Evolutionary conservation across 2,888 invertebrate species (phyloP), one percentile per base, ranked within the genome.

Genomic region (Imbricaverruca yamaguchii): DNA sequence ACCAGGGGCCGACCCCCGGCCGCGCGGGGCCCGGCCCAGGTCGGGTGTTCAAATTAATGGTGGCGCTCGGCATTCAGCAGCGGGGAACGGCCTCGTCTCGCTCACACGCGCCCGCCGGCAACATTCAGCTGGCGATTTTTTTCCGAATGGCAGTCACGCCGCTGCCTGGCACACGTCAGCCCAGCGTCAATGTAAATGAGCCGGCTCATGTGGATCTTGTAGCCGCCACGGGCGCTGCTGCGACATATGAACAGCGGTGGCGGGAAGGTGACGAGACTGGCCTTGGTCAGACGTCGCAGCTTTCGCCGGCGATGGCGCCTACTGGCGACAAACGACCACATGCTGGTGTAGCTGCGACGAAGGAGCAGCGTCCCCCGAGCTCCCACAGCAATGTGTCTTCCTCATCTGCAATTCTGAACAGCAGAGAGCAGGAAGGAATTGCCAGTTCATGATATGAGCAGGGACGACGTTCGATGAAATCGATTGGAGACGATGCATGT

Each of bases 21-120:
- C 39, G 15, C 15, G 69, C 69, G 25, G 13, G 69, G 69, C 69
- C 65, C 8, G 61, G 61, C n/a, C 65, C 65, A 12, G 65, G 10
- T n/a, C 65, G 65, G n/a, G 61, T 61, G 61, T 61, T 39, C 69
- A 69, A 69, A 69, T 69, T 69, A 15, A 69, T 69, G 39, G 69
- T 15, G 69, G 13, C 11, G 61, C 15, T 4, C 61, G 61, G 61
- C 61, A 18, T 18, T 61, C 61, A 61, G 18, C 61, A 18, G 12
- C 61, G 61, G 7, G 61, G 61, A 57, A 57, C 15, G 57, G 57
- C 57, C 57, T 57, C 57, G 57, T 57, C 57, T 13, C 12, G 61
- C 15, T 18, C 61, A 18, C 61, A 13, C 18, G 18, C 61, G 18
- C 61, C 61, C 18, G 18, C 15, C 61, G 61, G 15, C 61, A 61